Evolutionary conservation across 2,113 vertebrate species (phyloP).

Genomic region (Parotia lawesii): DNA sequence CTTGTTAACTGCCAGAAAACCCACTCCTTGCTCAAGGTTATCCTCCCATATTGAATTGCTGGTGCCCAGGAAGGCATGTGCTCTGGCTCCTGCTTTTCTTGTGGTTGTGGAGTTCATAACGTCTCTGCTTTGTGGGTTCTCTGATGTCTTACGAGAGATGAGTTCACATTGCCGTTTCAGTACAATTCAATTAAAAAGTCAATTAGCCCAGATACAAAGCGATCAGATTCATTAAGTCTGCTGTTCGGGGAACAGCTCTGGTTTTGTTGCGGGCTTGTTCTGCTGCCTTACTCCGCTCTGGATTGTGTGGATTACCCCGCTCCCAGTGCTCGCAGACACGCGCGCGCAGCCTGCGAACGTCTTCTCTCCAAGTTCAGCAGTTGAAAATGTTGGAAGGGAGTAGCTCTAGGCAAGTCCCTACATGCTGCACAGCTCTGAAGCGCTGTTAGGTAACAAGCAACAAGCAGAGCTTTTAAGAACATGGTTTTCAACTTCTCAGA

Average conservation of each 20-base stretch:
- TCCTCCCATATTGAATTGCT: conserved; percentile 38
- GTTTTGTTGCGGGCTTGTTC: background rate
- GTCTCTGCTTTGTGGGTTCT: conserved; percentile 54
- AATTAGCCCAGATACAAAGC: conserved; percentile 64
- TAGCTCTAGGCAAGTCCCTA: conserved; percentile 39
- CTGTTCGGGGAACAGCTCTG: background rate
- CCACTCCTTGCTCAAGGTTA: conserved; percentile 53
- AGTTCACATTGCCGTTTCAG: conserved; percentile 60
- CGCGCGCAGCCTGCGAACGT: background rate
- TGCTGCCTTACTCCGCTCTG: background rate
- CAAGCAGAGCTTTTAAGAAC: conserved; percentile 48
- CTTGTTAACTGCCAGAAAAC: conserved; percentile 32
- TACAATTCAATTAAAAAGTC: conserved; percentile 66
- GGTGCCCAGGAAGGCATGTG: conserved; percentile 47
- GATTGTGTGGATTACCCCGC: background rate
- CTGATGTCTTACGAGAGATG: conserved; percentile 59
- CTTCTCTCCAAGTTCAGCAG: conserved; percentile 40
- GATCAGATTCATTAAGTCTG: conserved; percentile 46
- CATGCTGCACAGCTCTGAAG: conserved; percentile 23
- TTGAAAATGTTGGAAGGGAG: conserved; percentile 46
- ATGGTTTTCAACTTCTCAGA: conserved; percentile 10
- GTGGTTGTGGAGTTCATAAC: conserved; percentile 64
- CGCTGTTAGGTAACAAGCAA: conserved; percentile 9
- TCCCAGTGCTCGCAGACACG: background rate
- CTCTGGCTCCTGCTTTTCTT: conserved; percentile 58